These are phyloP conservation scores for Corapipo altera DNA, from an alignment of 2,113 vertebrate species.

Conservation along the genomic window DNA sequence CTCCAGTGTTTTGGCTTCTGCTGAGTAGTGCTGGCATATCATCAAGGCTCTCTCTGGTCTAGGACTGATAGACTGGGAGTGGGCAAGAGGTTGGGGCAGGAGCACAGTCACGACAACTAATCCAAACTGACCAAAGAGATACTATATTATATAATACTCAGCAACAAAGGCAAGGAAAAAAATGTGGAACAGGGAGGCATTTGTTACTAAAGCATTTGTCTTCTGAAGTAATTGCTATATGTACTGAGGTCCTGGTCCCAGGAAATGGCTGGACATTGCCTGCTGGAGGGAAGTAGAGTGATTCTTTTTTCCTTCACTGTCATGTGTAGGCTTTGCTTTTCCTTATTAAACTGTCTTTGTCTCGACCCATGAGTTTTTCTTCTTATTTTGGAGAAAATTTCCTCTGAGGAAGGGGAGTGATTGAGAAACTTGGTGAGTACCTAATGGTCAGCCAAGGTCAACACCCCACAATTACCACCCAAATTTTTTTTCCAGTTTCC, in stretches of 20 bases:
- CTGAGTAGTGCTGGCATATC: background rate
- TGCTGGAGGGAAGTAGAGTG: background rate
- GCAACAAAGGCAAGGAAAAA: background rate
- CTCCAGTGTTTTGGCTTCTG: background rate
- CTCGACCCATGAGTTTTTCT: accelerated
- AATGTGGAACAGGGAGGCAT: background rate
- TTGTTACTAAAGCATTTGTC: background rate
- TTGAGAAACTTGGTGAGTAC: background rate
- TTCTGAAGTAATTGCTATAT: background rate
- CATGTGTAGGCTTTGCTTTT: accelerated
- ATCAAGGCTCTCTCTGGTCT: background rate
- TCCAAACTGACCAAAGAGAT: background rate
- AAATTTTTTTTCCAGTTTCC: background rate
- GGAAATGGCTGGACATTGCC: accelerated
- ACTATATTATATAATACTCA: background rate
- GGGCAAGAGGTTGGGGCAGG: background rate
- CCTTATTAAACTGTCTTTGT: background rate
- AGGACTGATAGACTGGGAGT: no score
- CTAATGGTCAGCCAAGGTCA: background rate
- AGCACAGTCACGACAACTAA: background rate
- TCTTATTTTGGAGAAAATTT: background rate
- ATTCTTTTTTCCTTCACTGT: background rate
- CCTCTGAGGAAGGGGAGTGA: background rate
- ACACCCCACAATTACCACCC: background rate
- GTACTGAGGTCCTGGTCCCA: background rate